Evolutionary conservation across 2,888 invertebrate species (phyloP).

Genomic region (Amaurobius ferox): DNA sequence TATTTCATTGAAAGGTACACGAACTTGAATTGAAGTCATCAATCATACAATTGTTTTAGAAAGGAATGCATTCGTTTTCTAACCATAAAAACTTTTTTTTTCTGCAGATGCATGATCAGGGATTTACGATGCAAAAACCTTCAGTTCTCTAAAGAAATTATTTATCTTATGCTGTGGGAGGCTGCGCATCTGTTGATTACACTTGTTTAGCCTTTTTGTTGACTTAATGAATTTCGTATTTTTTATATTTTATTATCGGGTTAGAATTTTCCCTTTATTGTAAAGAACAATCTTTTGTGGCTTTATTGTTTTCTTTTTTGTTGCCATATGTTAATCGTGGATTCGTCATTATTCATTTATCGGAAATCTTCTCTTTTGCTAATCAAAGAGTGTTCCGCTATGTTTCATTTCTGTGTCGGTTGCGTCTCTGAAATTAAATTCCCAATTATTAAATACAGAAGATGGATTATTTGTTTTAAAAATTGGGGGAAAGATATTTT

Average conservation of each 20-base stretch:
- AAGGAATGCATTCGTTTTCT: not conserved
- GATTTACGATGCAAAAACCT: constrained; percentile 5
- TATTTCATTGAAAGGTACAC: constrained; percentile 11
- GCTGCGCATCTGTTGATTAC: constrained; percentile 28
- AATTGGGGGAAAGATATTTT: no score
- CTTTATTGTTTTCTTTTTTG: not conserved
- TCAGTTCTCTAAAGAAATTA: not conserved
- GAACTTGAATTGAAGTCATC: not conserved
- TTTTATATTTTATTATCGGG: not conserved
- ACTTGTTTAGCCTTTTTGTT: constrained; percentile 16
- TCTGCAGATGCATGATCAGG: not conserved
- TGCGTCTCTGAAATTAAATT: no score
- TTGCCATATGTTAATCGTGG: constrained; percentile 1
- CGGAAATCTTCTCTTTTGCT: not conserved
- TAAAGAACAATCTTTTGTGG: not conserved
- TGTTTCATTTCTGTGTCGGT: not conserved
- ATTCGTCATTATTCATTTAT: constrained; percentile 19
- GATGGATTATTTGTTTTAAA: no score
- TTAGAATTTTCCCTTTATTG: not conserved
- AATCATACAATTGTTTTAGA: constrained; percentile 19
- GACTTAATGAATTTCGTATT: constrained; percentile 21
- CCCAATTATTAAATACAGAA: no score
- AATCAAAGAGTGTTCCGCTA: not conserved
- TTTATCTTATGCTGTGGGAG: constrained; percentile 18
- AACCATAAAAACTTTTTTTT: not conserved